Evolutionary conservation across 2,888 invertebrate genomes (phyloP), one percentile per base, ranked within the genome.

Genomic region (Drymonia ruficornis): DNA sequence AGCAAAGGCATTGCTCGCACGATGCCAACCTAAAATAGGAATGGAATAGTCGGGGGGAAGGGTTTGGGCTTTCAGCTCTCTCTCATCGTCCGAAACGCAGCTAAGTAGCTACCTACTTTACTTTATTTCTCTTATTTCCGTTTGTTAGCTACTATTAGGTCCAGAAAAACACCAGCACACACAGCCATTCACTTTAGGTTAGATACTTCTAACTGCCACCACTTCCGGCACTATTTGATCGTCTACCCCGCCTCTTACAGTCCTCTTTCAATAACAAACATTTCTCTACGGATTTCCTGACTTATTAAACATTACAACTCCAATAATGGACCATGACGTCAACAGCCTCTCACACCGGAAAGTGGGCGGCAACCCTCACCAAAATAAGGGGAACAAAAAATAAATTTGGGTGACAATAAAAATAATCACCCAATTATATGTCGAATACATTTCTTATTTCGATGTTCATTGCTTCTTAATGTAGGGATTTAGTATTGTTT

Each of bases 391-490:
- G n/a, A 56, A 48, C 15, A 50, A 50, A 48, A 49, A 51, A 47
- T 53, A 19, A 55, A 49, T 52, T 51, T 59, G 43, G 50, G 34
- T 29, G 49, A 59, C 50, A 48, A 36, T 61, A 64, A 59, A 58
- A 65, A 70, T 64, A 50, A 58, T 53, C 55, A 46, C 46, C 66
- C 63, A 63, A 63, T 63, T 70, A 69, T 66, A 63, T 55, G 56
- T 42, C 52, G 55, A 65, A 61, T 49, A 56, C 49, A 55, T 31
- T 43, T 50, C 56, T 52, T 46, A 51, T 49, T 40, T 15, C 15
- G 40, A 13, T 51, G 12, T 47, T 49, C 28, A 55, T 49, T 52
- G 54, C 31, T 19, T 44, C 31, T 12, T 46, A 43, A 46, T 19
- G 18, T 40, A 23, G 23, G 23, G 8, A 23, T n/a, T 44, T 12